These are phyloP conservation scores for Marasmarcha lunaedactyla DNA, from an alignment of 2,888 invertebrate genomes.

Conservation along the genomic window DNA sequence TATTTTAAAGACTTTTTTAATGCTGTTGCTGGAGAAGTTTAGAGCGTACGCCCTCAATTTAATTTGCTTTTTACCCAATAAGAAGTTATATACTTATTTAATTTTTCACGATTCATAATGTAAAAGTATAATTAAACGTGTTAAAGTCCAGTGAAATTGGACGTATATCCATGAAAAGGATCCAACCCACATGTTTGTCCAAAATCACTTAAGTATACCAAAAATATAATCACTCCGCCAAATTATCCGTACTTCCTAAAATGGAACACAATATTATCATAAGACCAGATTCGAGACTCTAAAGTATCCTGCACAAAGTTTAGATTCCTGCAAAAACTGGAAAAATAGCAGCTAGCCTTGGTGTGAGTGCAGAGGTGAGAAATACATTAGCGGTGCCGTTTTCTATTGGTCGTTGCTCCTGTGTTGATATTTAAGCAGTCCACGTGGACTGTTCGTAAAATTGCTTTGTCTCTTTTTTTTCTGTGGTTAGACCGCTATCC, in stretches of 20 bases:
- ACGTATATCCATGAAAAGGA: no score
- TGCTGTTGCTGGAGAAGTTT: no score
- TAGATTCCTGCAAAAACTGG: conserved; percentile 42
- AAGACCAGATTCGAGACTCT: conserved; percentile 43
- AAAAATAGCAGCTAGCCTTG: conserved; percentile 50
- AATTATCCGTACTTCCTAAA: conserved; percentile 50
- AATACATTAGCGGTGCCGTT: conserved; percentile 71
- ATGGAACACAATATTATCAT: conserved; percentile 31
- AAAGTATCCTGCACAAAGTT: conserved; percentile 32
- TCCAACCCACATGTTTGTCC: no score
- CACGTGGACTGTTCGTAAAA: conserved; percentile 66
- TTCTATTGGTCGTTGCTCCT: conserved; percentile 69
- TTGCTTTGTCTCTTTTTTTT: conserved; percentile 64
- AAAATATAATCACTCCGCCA: conserved; percentile 34
- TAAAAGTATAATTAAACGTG: no score
- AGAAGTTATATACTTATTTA: no score
- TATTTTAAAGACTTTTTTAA: no score
- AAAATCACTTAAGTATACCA: no score
- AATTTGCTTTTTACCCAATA: no score
- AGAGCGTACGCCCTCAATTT: no score
- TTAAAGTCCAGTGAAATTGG: no score
- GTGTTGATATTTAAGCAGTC: conserved; percentile 68
- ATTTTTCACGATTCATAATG: no score
- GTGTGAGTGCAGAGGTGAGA: conserved; percentile 72
- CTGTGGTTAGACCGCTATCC: conserved; percentile 53